Conservation (phyloP, 1,140 invertebrate genomes). For the Leptonema lineaticorne region DNA sequence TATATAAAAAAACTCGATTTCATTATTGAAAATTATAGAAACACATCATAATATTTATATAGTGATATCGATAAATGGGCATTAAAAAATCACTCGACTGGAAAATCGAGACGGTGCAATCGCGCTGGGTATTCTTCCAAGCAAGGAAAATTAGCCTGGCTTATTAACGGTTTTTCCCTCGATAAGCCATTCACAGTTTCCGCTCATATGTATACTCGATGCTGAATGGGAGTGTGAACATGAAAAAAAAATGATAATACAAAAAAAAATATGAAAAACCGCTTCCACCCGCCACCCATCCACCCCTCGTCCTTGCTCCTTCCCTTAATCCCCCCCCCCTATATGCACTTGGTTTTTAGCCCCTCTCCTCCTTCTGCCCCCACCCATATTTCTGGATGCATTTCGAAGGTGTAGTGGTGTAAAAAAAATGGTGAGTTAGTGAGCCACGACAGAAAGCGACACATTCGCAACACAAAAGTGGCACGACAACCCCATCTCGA, state of each 20-base stretch:
- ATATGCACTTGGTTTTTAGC: too few species aligned
- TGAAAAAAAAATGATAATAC: not conserved
- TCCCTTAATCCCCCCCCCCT: too few species aligned
- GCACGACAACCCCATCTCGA: conserved; percentile 35
- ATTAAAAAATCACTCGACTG: too few species aligned
- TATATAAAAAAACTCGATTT: too few species aligned
- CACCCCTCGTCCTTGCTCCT: conserved; percentile 3
- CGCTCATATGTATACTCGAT: conserved; percentile 21
- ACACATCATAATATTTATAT: too few species aligned
- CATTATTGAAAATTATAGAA: too few species aligned
- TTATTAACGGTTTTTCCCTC: conserved; percentile 40
- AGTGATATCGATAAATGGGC: too few species aligned
- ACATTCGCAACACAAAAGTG: conserved; percentile 39
- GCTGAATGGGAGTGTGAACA: not conserved
- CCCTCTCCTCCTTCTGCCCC: too few species aligned
- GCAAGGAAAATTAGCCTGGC: conserved; percentile 39
- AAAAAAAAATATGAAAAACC: conserved; percentile 29
- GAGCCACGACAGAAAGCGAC: conserved; percentile 39
- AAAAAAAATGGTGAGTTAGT: too few species aligned
- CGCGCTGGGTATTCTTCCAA: conserved; percentile 4
- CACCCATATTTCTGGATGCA: too few species aligned
- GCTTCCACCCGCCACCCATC: conserved; percentile 7
- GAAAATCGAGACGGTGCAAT: too few species aligned
- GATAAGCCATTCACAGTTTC: conserved; percentile 39
- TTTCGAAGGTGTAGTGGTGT: too few species aligned